These are phyloP conservation scores for Alentia gelatinosa DNA, from an alignment of 2,888 invertebrate species.

Conservation along the genomic window DNA sequence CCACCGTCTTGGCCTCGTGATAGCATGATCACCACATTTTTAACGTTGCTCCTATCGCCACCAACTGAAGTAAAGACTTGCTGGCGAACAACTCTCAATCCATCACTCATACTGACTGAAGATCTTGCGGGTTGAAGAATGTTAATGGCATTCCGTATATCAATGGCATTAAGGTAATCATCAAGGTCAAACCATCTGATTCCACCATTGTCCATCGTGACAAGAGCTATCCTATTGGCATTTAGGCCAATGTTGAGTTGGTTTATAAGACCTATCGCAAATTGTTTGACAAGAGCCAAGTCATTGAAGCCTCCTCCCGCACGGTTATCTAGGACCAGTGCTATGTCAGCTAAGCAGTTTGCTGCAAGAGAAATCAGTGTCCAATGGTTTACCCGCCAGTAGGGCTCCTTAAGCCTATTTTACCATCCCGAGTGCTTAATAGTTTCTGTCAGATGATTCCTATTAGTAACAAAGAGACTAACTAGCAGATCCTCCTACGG, in stretches of 20 bases:
- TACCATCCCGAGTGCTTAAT: not conserved
- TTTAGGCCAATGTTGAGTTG: not conserved
- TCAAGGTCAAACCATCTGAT: not conserved
- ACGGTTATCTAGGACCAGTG: slow-evolving; percentile 10
- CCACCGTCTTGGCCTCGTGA: not conserved
- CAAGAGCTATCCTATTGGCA: not conserved
- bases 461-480: not conserved
- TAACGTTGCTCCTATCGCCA: not conserved
- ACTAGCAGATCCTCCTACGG: no score
- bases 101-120: not conserved
- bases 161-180: not conserved
- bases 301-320: not conserved
- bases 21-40: slow-evolving; percentile 5
- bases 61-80: not conserved
- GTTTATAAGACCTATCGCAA: not conserved
- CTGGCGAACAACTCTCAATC: not conserved
- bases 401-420: not conserved
- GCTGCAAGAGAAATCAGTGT: not conserved
- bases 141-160: not conserved
- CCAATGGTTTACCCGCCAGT: not conserved
- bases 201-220: not conserved
- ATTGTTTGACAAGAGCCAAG: not conserved
- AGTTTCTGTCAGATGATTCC: not conserved
- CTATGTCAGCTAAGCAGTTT: slow-evolving; percentile 38
- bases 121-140: not conserved